These are phyloP conservation scores for Ooceraea biroi DNA, from an alignment of 1,140 invertebrate genomes.

Conservation along the genomic window DNA sequence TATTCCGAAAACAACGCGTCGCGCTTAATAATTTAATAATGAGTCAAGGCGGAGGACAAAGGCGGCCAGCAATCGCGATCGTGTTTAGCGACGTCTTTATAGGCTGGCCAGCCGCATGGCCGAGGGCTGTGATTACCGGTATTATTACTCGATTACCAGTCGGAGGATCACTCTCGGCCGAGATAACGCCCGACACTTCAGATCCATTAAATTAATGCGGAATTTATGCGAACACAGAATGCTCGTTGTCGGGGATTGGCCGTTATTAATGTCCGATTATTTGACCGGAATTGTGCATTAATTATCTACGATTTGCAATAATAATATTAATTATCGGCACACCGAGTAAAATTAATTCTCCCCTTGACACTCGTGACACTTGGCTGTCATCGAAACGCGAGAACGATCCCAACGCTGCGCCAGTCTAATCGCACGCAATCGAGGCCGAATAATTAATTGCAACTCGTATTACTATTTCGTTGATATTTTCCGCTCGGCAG, in stretches of 20 bases:
- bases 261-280: constrained; percentile 52
- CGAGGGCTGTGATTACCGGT: constrained; percentile 25
- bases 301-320: constrained; percentile 54
- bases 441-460: not conserved
- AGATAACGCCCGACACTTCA: constrained; percentile 43
- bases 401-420: not conserved
- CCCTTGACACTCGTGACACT: constrained; percentile 2
- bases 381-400: not conserved
- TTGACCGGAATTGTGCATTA: constrained; percentile 55
- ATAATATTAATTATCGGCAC: constrained; percentile 43
- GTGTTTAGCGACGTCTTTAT: constrained; percentile 34
- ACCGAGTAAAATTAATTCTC: constrained; percentile 35
- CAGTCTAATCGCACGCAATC: not conserved
- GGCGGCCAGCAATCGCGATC: constrained; percentile 3
- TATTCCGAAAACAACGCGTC: not conserved
- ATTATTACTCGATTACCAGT: constrained; percentile 47
- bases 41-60: not conserved
- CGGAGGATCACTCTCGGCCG: constrained; percentile 23
- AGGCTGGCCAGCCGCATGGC: not conserved
- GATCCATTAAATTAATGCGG: constrained; percentile 53
- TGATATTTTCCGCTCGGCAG: not conserved
- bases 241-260: constrained; percentile 35
- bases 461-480: not conserved
- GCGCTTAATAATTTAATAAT: constrained; percentile 9
- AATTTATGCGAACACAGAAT: constrained; percentile 44